A percentile compares a stretch with the other conserved stretches of the same genome.
Conservation (phyloP, 1,140 invertebrate species). For the Chironomus tepperi region DNA sequence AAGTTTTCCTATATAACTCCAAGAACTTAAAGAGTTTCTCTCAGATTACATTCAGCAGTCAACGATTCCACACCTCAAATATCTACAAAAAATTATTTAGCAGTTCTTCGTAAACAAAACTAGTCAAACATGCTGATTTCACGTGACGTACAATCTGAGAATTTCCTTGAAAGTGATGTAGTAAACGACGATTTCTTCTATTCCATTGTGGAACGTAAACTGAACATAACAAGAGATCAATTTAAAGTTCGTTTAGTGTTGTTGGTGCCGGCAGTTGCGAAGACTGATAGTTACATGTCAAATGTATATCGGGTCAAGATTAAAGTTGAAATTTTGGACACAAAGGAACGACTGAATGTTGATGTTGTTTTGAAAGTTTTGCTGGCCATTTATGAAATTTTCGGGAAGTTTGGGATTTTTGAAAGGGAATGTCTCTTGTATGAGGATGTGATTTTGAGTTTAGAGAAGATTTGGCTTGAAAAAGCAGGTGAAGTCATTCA, state of each 20-base stretch:
- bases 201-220: background rate
- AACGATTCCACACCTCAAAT: too few relatives aligned
- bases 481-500: background rate
- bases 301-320: background rate
- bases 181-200: background rate
- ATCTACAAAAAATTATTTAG: too few relatives aligned
- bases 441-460: background rate
- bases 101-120: too few relatives aligned
- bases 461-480: background rate
- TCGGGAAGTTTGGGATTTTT: background rate
- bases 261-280: background rate
- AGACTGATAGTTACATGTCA: background rate
- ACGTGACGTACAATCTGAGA: too few relatives aligned
- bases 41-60: too few relatives aligned
- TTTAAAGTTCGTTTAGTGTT: background rate
- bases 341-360: background rate
- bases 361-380: constrained; percentile 19
- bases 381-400: background rate
- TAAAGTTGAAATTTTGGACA: background rate
- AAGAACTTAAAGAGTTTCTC: too few relatives aligned
- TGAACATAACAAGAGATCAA: background rate
- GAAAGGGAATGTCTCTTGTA: background rate
- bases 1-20: too few relatives aligned
- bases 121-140: too few relatives aligned
- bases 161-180: background rate